phyloP scores from a whole-genome alignment of 2,888 invertebrate genomes.

The Lamellibrachia satsuma region DNA sequence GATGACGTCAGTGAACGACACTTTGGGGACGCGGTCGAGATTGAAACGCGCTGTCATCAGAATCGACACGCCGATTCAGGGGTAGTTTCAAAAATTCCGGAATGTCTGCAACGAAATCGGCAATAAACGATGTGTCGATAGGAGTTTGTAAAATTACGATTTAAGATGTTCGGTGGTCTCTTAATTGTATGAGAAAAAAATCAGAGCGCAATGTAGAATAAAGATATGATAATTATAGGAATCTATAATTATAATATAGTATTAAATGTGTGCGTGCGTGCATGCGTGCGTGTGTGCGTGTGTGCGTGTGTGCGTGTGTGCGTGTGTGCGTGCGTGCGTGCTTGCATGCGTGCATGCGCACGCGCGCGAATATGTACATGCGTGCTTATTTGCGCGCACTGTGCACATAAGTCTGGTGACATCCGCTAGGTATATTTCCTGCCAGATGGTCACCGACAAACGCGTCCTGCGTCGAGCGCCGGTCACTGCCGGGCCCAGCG shows the following conservation, averaged over 20 bases:
- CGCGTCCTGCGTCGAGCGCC: neutral
- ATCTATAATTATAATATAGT: too few relatives aligned
- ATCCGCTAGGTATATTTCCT: neutral
- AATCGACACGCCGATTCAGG: neutral
- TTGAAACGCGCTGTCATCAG: neutral
- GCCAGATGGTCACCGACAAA: neutral
- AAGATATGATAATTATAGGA: too few relatives aligned
- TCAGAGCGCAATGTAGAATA: too few relatives aligned
- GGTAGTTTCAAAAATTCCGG: neutral
- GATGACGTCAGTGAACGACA: slow-evolving; percentile 12
- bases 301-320: neutral
- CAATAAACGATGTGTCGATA: neutral
- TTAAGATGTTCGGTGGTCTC: too few relatives aligned
- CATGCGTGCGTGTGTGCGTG: neutral
- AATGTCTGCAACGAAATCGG: neutral
- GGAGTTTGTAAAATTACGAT: neutral
- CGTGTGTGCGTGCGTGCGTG: neutral
- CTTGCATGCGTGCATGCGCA: neutral
- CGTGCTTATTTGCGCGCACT: neutral
- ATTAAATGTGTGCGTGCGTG: too few relatives aligned
- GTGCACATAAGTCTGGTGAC: neutral
- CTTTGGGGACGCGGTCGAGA: neutral
- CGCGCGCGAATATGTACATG: neutral
- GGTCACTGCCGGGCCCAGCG: neutral
- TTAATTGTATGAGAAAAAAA: too few relatives aligned